phyloP scores from a whole-genome alignment of 2,113 vertebrate species.

The Spea bombifrons region DNA sequence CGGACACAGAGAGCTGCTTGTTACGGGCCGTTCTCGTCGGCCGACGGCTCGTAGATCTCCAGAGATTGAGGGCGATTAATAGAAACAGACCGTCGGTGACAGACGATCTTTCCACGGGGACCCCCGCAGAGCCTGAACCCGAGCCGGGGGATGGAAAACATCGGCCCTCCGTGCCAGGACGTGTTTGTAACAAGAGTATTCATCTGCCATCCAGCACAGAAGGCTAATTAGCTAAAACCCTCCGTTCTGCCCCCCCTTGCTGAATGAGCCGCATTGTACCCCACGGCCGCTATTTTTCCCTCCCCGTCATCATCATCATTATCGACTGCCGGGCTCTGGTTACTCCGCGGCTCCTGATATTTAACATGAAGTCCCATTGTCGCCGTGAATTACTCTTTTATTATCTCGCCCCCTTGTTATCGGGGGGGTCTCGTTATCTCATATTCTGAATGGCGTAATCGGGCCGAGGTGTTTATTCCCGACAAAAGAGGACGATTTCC shows the following conservation, averaged over 20 bases:
- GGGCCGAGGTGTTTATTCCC: conserved; percentile 18
- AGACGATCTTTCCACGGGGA: conserved; percentile 10
- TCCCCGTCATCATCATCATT: conserved; percentile 28
- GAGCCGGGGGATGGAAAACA: conserved; percentile 21
- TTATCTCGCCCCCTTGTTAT: not conserved
- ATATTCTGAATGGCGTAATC: conserved; percentile 33
- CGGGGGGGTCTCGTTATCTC: conserved; percentile 17
- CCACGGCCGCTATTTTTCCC: conserved; percentile 4
- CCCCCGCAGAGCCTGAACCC: not conserved
- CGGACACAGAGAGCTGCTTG: not conserved
- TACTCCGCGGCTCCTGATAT: conserved; percentile 27
- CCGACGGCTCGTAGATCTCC: not conserved
- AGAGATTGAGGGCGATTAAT: conserved; percentile 17
- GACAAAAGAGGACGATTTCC: conserved; percentile 18
- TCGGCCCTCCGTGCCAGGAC: conserved; percentile 11
- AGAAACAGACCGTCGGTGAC: not conserved
- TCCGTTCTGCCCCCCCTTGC: not conserved
- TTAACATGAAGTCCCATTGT: conserved; percentile 26
- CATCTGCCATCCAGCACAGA: conserved; percentile 23
- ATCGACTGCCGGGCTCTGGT: conserved; percentile 26
- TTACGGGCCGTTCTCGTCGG: not conserved
- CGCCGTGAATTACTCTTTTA: conserved; percentile 4
- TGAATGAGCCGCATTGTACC: conserved; percentile 24
- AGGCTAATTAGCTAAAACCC: conserved; percentile 43
- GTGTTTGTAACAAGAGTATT: conserved; percentile 33